phyloP scores from a whole-genome alignment of 2,797 vertebrate genomes.

The Natrix natrix region DNA sequence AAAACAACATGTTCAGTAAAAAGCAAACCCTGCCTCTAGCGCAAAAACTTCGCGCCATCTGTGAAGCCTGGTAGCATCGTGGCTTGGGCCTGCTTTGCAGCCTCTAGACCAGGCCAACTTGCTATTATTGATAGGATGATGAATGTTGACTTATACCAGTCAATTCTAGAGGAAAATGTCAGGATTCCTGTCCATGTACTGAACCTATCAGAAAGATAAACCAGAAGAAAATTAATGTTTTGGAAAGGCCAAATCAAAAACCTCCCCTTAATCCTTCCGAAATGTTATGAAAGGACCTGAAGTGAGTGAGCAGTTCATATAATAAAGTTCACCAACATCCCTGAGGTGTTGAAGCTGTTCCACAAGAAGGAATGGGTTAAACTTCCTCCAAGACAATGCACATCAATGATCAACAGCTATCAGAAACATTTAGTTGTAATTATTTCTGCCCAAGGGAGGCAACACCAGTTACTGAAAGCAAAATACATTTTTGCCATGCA shows the following conservation, averaged over 20 bases:
- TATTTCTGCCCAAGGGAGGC: neutral
- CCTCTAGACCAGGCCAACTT: neutral
- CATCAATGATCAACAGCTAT: neutral
- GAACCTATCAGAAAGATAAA: neutral
- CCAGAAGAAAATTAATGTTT: neutral
- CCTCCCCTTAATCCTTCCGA: neutral
- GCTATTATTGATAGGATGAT: neutral
- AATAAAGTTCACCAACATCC: neutral
- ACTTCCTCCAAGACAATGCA: neutral
- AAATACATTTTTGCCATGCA: neutral
- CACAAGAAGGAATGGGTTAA: neutral
- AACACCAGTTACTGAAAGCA: neutral
- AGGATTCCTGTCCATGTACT: neutral
- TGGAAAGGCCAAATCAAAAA: neutral
- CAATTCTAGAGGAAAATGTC: neutral
- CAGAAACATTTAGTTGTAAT: neutral
- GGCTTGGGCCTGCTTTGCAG: neutral
- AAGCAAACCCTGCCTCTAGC: neutral
- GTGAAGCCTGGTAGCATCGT: neutral
- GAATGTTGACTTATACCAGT: neutral
- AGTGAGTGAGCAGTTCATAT: neutral
- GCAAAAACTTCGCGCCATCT: neutral
- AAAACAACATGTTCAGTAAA: neutral
- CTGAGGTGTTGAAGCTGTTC: neutral
- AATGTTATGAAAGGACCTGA: neutral